Conservation (phyloP, 2,888 invertebrate genomes). For the Homarus gammarus region DNA sequence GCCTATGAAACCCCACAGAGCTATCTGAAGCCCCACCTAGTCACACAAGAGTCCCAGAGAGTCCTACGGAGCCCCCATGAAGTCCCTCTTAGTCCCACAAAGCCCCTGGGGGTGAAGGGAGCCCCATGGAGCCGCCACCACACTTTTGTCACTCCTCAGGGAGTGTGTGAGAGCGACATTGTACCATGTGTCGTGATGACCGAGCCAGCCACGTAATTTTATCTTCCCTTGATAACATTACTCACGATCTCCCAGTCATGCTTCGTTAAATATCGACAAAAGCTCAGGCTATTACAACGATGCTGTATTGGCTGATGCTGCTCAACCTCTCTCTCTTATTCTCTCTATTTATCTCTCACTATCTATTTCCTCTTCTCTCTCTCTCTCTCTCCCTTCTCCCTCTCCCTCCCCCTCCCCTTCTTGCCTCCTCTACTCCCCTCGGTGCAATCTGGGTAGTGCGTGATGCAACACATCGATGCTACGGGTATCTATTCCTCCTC, state of each 20-base stretch:
- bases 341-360: conserved; percentile 30
- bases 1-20: background rate
- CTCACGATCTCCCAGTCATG: conserved; percentile 53
- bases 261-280: conserved; percentile 59
- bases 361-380: conserved; percentile 6
- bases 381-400: background rate
- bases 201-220: conserved; percentile 18
- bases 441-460: conserved; percentile 32
- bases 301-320: conserved; percentile 6
- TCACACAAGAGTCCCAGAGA: background rate
- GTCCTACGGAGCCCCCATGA: background rate
- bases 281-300: conserved; percentile 29
- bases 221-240: conserved; percentile 56
- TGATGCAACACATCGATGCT: conserved; percentile 30
- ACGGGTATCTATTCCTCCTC: conserved; percentile 20
- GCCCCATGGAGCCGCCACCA: background rate
- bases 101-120: background rate
- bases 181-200: conserved; percentile 38
- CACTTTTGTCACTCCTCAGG: conserved; percentile 2
- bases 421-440: conserved; percentile 29
- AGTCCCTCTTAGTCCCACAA: background rate
- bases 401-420: background rate
- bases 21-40: background rate
- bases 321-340: background rate
- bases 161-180: background rate